A percentile compares a stretch with the other conserved stretches of the same genome.
Conservation (phyloP, 2,797 vertebrate genomes). For the Bovichtus variegatus region DNA sequence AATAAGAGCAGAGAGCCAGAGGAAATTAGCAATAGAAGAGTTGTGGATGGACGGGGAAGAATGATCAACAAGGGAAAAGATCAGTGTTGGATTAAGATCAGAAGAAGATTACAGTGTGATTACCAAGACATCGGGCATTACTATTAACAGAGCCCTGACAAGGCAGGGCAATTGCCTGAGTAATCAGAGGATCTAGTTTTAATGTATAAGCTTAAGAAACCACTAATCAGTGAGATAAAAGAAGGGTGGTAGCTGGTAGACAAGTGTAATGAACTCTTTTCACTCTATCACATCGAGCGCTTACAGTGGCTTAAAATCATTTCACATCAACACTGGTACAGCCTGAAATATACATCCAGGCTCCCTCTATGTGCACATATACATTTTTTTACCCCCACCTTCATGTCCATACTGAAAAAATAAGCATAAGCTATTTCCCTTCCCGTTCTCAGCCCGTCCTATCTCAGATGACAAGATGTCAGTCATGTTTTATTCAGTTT, state of each 20-base stretch:
- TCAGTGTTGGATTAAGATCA: constrained; percentile 68
- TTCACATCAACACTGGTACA: constrained; percentile 1
- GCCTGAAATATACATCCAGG: constrained; percentile 13
- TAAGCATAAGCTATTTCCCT: constrained; percentile 60
- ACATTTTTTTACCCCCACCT: neutral
- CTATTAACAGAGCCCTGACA: constrained; percentile 57
- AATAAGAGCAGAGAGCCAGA: constrained; percentile 15
- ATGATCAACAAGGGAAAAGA: constrained; percentile 62
- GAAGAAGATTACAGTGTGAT: constrained; percentile 63
- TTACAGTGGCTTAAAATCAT: constrained; percentile 29
- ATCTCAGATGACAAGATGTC: constrained; percentile 65
- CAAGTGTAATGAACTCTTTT: constrained; percentile 30
- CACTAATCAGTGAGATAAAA: constrained; percentile 44
- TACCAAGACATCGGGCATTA: constrained; percentile 58
- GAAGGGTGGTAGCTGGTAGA: constrained; percentile 20
- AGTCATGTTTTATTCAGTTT: constrained; percentile 78
- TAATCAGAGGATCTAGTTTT: constrained; percentile 62
- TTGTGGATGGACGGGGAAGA: constrained; percentile 28
- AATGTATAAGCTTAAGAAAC: constrained; percentile 51
- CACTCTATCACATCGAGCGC: neutral
- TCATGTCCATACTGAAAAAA: constrained; percentile 35
- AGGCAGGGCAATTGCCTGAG: constrained; percentile 47
- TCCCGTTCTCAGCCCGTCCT: constrained; percentile 48
- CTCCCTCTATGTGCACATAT: neutral
- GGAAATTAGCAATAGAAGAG: constrained; percentile 27